These are phyloP conservation scores for Euphydryas editha DNA, from an alignment of 2,888 invertebrate genomes.

Conservation along the genomic window DNA sequence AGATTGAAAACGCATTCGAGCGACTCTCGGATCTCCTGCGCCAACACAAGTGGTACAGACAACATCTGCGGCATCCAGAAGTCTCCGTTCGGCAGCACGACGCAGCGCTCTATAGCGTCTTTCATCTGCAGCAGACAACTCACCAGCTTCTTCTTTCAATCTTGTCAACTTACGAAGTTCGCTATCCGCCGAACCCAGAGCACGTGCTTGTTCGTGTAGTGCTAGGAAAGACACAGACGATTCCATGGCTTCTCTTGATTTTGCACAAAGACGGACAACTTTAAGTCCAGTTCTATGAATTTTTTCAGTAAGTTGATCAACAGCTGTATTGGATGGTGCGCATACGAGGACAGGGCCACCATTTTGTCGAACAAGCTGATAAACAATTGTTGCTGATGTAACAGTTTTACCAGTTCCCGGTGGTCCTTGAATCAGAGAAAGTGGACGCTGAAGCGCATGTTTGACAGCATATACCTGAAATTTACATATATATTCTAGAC, in stretches of 20 bases:
- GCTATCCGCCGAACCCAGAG: constrained; percentile 93
- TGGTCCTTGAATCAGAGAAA: constrained; percentile 98
- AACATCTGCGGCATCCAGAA: constrained; percentile 98
- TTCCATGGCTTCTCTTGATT: constrained; percentile 98
- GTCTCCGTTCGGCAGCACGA: constrained; percentile 94
- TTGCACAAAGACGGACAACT: constrained; percentile 96
- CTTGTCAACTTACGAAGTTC: constrained; percentile 98
- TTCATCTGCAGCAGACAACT: constrained; percentile 97
- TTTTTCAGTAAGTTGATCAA: constrained; percentile 99
- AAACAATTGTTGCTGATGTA: constrained; percentile 99
- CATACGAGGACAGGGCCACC: constrained; percentile 98
- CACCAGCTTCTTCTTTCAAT: constrained; percentile 98
- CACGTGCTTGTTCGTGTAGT: constrained; percentile 98
- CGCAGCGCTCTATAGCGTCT: constrained; percentile 95
- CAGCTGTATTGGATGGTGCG: constrained; percentile 99
- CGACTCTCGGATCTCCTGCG: constrained; percentile 97
- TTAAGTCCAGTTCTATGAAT: constrained; percentile 98
- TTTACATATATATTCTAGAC: neutral
- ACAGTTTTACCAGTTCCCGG: constrained; percentile 99
- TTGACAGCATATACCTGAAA: constrained; percentile 96
- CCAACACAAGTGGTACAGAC: constrained; percentile 99
- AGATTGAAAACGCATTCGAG: constrained; percentile 96
- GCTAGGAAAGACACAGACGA: constrained; percentile 98
- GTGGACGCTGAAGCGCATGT: constrained; percentile 97
- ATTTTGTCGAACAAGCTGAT: constrained; percentile 97